Evolutionary conservation across 1,140 invertebrate species (phyloP).

Genomic region (Myzus persicae): DNA sequence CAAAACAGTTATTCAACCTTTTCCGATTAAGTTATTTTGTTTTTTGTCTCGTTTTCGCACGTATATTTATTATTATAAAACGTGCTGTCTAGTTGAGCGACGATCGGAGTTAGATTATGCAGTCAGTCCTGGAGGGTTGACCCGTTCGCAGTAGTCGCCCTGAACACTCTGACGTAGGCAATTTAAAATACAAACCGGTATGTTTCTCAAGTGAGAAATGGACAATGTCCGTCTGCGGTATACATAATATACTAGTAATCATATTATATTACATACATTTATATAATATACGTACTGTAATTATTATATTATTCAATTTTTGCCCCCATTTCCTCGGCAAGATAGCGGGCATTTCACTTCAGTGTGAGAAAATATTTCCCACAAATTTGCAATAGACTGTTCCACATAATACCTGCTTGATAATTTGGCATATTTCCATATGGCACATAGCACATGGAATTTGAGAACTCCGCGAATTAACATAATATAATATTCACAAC

Average conservation of each 20-base stretch:
- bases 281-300: no score
- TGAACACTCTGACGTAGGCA: neutral
- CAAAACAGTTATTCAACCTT: neutral
- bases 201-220: neutral
- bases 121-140: neutral
- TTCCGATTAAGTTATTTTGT: neutral
- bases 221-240: neutral
- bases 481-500: neutral
- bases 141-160: neutral
- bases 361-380: neutral
- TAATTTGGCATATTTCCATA: neutral
- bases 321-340: neutral
- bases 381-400: neutral
- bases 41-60: neutral
- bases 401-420: no score
- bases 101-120: neutral
- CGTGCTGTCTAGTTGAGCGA: neutral
- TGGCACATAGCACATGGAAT: neutral
- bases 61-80: neutral
- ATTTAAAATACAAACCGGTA: conserved; percentile 31
- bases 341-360: neutral
- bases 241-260: neutral
- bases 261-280: neutral
- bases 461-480: neutral
- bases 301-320: neutral